Evolutionary conservation across 2,797 vertebrate genomes (phyloP).

Genomic region (Galagoides demidoff): DNA sequence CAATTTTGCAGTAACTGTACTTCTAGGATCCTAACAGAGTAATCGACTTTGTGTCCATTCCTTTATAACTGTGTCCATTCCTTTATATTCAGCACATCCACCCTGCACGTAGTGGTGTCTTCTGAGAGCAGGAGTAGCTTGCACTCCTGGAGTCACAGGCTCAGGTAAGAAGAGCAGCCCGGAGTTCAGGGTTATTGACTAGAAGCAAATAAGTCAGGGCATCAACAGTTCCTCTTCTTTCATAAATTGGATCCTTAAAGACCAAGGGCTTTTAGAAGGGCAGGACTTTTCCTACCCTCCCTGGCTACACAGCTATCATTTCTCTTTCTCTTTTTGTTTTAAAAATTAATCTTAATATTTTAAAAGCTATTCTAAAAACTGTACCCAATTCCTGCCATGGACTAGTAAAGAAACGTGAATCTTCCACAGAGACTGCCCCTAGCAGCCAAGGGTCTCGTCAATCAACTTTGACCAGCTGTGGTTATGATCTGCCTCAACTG

Average conservation of each 20-base stretch:
- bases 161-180: background rate
- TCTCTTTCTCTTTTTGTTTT: background rate
- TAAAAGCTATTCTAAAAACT: background rate
- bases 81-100: background rate
- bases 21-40: background rate
- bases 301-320: background rate
- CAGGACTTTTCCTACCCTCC: background rate
- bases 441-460: background rate
- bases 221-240: background rate
- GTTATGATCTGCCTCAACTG: background rate
- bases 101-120: background rate
- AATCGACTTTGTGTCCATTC: background rate
- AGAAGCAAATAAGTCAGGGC: background rate
- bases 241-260: background rate
- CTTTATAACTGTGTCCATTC: background rate
- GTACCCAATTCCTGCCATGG: background rate
- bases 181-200: background rate
- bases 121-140: background rate
- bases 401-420: background rate
- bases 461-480: background rate
- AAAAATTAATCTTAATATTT: background rate
- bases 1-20: background rate
- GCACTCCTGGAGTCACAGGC: background rate
- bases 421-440: background rate
- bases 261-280: background rate